phyloP scores from a whole-genome alignment of 1,140 invertebrate species.

The Wasmannia auropunctata region DNA sequence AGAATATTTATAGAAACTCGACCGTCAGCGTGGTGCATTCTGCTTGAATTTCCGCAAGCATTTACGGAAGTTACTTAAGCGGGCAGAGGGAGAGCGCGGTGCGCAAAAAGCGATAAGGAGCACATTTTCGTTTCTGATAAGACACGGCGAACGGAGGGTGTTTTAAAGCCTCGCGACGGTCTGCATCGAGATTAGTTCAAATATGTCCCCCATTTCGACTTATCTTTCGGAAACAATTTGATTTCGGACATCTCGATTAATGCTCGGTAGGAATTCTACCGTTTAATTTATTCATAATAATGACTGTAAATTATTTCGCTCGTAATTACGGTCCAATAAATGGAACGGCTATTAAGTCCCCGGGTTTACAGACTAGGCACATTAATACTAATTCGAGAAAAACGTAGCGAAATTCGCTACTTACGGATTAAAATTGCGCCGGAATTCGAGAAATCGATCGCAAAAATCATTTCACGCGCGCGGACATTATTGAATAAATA shows the following conservation, averaged over 20 bases:
- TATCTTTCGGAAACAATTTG: not conserved
- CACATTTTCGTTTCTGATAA: conserved; percentile 31
- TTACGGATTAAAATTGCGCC: not conserved
- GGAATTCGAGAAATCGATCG: conserved; percentile 8
- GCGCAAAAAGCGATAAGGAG: not conserved
- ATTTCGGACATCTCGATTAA: not conserved
- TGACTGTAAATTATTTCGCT: conserved; percentile 3
- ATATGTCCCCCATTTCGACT: not conserved
- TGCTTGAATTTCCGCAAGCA: not conserved
- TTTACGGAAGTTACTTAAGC: conserved; percentile 20
- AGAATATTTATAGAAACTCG: conserved; percentile 49
- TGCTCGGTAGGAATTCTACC: not conserved
- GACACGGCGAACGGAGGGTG: not conserved
- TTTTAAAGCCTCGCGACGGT: conserved; percentile 16
- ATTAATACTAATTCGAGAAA: conserved; percentile 2
- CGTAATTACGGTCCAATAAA: conserved; percentile 25
- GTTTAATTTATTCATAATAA: conserved; percentile 26
- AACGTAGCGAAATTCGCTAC: not conserved
- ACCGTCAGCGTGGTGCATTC: not conserved
- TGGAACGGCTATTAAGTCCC: conserved; percentile 1
- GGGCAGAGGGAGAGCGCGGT: not conserved
- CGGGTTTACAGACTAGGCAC: not conserved
- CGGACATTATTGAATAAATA: not conserved
- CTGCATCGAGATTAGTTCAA: not conserved
- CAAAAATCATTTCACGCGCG: not conserved